Base-by-base conservation (phyloP, 2,797 vertebrate species). In the Rhynchonycteris naso region DNA sequence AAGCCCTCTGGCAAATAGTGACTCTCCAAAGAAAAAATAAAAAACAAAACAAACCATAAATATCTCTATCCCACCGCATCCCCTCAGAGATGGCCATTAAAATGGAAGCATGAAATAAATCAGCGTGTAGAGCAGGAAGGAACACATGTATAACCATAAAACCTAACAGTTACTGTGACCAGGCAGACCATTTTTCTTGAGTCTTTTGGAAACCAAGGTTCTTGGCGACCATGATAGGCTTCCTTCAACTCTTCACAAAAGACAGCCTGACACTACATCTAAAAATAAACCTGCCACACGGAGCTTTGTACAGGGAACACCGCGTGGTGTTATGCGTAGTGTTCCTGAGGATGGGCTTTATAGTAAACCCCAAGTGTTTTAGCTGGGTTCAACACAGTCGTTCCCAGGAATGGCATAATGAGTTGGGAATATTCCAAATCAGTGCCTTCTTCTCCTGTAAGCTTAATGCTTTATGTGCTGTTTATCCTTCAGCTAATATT, bases 201-300 rank as follows among this genome's bases (percentile, higher is more conserved):
- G 47, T 22, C 69, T 69, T 88, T 84, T 78, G 50, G 56, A 94
- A 90, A 90, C 56, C 71, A 47, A 59, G 63, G 26, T 7, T 90
- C 59, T 79, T 63, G 69, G 33, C 80, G 94, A 75, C 61, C 59
- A 38, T 2, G 3, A 75, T 1, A 52, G 66, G 22, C 33, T 89
- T 93, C 54, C 71, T 92, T 89, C 50, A 33, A 10, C 56, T 83
- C 93, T 94, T 92, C 69, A 47, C n/a, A 54, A 91, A 79, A 14
- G 30, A 63, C 61, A 68, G 35, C 30, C 56, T 5, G 68, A 65
- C 52, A 35, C 28, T 24, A 65, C 47, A 76, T 35, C 69, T 83
- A 72, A 69, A 95, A 90, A 50, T 28, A 74, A 92, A 79, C 47
- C 33, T 8, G 24, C 65, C 24, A 7, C 0, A 2, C 0, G 3